Base-by-base conservation (phyloP, 2,113 vertebrate species). In the Castor canadensis region DNA sequence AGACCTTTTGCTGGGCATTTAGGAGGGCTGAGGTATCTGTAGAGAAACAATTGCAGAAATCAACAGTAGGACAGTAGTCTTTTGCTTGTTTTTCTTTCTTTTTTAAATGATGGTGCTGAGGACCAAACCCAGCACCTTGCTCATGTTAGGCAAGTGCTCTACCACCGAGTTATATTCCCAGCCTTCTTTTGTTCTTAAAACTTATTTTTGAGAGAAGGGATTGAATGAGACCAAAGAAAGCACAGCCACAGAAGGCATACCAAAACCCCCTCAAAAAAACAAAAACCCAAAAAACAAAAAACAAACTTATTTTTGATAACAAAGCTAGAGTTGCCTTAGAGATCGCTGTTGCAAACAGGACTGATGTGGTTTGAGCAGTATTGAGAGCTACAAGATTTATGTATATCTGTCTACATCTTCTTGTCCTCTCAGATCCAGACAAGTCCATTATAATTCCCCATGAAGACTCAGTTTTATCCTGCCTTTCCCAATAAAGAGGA, bases 11-110 rank as follows among this genome's bases (percentile, higher is more conserved):
- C 45, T 89, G 93, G 67, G 87, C 83, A 19, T 0, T 93, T 4
- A 98, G 43, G 5, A 38, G 38, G 1, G 97, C 96, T 0, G 97
- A 94, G 2, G 96, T 97, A 38, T 26, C 97, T 98, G 85, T 11
- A 56, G 56, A 71, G 64, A 79, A 73, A 90, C 28, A 60, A 5
- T 40, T 73, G 66, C 0, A 56, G 20, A 69, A 40, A 69, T 80
- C 47, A 94, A 9, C 20, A 3, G 20, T 15, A 32, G 49, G 28
- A 62, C 2, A 28, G 47, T 43, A 10, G 58, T 7, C 60, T 49
- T 49, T 52, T 45, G 9, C 20, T 87, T n/a, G n/a, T n/a, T n/a
- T 52, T 15, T 52, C 52, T 52, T 15, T 52, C 52, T 52, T 52
- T 52, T 52, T 52, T 52, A n/a, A n/a, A n/a, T n/a, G n/a, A n/a